Conservation (phyloP, 2,888 invertebrate genomes). For the Biston betularia region DNA sequence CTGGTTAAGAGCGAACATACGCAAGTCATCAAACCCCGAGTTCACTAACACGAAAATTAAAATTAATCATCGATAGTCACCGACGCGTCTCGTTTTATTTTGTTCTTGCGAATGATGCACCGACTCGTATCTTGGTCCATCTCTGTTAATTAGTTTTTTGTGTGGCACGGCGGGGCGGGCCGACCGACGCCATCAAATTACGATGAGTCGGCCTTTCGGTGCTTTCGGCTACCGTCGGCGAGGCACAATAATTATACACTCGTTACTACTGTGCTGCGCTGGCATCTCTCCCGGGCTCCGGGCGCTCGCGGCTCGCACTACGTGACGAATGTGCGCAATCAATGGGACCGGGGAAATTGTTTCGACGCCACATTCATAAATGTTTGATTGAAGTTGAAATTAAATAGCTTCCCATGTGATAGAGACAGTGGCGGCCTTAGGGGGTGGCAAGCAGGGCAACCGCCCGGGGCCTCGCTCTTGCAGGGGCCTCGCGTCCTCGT, state of each 20-base stretch:
- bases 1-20: constrained; percentile 36
- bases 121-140: constrained; percentile 68
- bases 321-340: constrained; percentile 66
- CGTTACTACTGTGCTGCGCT: constrained; percentile 84
- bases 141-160: constrained; percentile 86
- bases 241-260: constrained; percentile 83
- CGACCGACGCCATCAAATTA: constrained; percentile 85
- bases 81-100: constrained; percentile 63
- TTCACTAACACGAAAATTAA: constrained; percentile 53
- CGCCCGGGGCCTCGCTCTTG: too few species aligned
- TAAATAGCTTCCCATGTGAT: neutral
- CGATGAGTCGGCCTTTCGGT: constrained; percentile 85
- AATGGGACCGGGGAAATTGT: constrained; percentile 69
- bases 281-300: constrained; percentile 39
- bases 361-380: constrained; percentile 64
- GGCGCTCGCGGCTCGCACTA: constrained; percentile 35
- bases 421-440: too few species aligned
- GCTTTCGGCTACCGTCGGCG: constrained; percentile 82
- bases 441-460: too few species aligned
- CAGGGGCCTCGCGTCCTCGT: too few species aligned
- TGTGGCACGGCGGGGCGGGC: constrained; percentile 74
- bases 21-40: constrained; percentile 47
- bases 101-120: constrained; percentile 72
- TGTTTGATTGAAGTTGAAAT: constrained; percentile 42
- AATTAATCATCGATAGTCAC: constrained; percentile 61